A percentile compares a stretch with the other conserved stretches of the same genome.
Evolutionary conservation across 2,113 vertebrate genomes (phyloP).

Genomic region (Odontophorus gujanensis): DNA sequence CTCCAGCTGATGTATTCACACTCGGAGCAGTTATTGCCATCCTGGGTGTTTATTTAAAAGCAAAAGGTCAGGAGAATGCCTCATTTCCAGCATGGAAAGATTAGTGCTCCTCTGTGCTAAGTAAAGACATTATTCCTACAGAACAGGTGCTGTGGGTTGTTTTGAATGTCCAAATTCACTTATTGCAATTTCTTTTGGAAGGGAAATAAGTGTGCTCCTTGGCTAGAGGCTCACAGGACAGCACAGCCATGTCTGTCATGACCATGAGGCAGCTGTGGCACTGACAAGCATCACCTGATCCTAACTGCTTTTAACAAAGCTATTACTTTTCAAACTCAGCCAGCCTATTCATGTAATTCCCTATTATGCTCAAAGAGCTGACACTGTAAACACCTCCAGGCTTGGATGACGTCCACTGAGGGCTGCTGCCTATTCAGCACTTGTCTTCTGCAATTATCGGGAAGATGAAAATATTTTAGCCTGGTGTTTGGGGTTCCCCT

Average conservation of each 20-base stretch:
- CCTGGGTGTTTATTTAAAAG: not conserved
- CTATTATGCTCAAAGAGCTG: conserved; percentile 23
- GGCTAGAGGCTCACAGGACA: not conserved
- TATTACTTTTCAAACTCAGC: conserved; percentile 24
- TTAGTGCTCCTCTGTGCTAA: not conserved
- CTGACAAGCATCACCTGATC: not conserved
- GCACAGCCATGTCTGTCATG: accelerated
- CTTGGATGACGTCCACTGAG: not conserved
- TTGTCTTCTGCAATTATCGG: not conserved
- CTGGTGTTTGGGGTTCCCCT: not conserved
- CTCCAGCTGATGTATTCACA: not conserved
- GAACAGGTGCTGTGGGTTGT: not conserved
- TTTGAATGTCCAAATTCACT: not conserved
- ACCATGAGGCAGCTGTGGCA: accelerated
- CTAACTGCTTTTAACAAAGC: conserved; percentile 51
- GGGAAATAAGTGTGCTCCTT: not conserved
- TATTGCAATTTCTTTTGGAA: not conserved
- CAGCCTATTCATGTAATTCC: conserved; percentile 34
- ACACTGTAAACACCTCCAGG: not conserved
- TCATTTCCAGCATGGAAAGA: not conserved
- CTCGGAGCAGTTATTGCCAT: not conserved
- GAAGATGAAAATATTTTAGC: not conserved
- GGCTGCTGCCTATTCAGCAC: not conserved
- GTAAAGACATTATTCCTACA: not conserved
- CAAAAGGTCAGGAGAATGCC: not conserved